These are phyloP conservation scores for Drosophila formosana DNA, from an alignment of 2,888 invertebrate species.

Conservation along the genomic window DNA sequence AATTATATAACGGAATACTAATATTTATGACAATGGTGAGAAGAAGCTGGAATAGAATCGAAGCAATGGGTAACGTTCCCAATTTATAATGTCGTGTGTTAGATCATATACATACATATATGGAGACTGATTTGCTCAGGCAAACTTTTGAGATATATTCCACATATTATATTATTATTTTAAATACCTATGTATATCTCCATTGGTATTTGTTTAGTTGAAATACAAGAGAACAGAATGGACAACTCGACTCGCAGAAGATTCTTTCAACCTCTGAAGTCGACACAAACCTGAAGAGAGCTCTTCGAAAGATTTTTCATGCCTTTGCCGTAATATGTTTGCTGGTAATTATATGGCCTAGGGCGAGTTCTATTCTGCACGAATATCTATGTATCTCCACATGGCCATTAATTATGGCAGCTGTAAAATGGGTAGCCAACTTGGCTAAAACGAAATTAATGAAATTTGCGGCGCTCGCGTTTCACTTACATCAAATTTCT, in stretches of 20 bases:
- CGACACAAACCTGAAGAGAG: conserved; percentile 14
- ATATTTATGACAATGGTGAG: too few species aligned
- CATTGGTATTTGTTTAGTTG: not conserved
- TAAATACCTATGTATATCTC: too few species aligned
- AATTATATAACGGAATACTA: too few species aligned
- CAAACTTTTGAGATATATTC: too few species aligned
- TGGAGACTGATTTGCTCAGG: too few species aligned
- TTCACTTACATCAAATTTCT: conserved; percentile 63
- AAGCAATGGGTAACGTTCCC: too few species aligned
- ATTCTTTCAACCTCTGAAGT: conserved; percentile 7
- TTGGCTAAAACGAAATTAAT: conserved; percentile 50
- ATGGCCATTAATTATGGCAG: conserved; percentile 62
- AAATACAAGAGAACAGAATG: not conserved
- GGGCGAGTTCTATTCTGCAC: conserved; percentile 27
- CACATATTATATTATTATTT: too few species aligned
- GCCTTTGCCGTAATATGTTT: conserved; percentile 30
- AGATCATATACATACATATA: too few species aligned
- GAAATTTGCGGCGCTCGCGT: conserved; percentile 57
- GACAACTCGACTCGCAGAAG: not conserved
- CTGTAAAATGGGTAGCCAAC: conserved; percentile 53
- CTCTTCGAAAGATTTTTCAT: conserved; percentile 19
- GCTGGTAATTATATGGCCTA: conserved; percentile 47
- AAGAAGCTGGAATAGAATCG: too few species aligned
- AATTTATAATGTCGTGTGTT: too few species aligned
- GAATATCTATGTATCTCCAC: conserved; percentile 26